A percentile compares a stretch with the other conserved stretches of the same genome.
Conservation (phyloP, 2,113 vertebrate genomes). For the Zosterops hypoxanthus region DNA sequence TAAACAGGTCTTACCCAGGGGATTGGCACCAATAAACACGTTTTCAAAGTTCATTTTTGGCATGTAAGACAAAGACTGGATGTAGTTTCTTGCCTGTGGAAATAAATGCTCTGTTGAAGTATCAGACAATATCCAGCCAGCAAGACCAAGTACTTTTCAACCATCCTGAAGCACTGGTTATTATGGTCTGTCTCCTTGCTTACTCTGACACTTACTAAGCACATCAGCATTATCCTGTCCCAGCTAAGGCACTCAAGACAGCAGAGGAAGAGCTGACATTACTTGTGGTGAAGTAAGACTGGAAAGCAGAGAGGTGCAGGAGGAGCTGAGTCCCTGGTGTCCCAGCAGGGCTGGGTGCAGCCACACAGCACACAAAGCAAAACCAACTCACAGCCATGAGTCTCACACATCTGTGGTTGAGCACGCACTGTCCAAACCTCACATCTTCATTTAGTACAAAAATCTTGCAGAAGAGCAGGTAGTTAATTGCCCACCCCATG, state of each 20-base stretch:
- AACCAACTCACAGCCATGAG: background rate
- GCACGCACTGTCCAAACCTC: background rate
- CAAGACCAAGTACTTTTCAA: background rate
- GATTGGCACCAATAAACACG: constrained; percentile 97
- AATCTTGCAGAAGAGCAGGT: background rate
- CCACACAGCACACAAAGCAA: background rate
- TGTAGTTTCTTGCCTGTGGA: constrained; percentile 95
- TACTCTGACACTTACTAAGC: background rate
- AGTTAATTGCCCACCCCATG: constrained; percentile 3
- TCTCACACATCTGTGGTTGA: background rate
- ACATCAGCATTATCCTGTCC: background rate
- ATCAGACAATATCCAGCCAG: background rate
- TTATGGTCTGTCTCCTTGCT: background rate
- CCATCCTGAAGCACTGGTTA: background rate
- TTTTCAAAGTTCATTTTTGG: constrained; percentile 98
- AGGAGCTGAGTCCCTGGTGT: background rate
- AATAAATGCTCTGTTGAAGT: constrained; percentile 56
- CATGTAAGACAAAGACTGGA: constrained; percentile 93
- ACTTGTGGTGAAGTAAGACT: background rate
- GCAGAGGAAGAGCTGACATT: background rate
- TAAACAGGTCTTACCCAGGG: constrained; percentile 82
- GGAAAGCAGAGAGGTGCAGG: background rate
- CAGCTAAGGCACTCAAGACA: background rate
- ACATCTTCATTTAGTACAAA: background rate
- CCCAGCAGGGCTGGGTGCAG: background rate